These are phyloP conservation scores for Plutella xylostella DNA, from an alignment of 2,888 invertebrate genomes.

Conservation along the genomic window DNA sequence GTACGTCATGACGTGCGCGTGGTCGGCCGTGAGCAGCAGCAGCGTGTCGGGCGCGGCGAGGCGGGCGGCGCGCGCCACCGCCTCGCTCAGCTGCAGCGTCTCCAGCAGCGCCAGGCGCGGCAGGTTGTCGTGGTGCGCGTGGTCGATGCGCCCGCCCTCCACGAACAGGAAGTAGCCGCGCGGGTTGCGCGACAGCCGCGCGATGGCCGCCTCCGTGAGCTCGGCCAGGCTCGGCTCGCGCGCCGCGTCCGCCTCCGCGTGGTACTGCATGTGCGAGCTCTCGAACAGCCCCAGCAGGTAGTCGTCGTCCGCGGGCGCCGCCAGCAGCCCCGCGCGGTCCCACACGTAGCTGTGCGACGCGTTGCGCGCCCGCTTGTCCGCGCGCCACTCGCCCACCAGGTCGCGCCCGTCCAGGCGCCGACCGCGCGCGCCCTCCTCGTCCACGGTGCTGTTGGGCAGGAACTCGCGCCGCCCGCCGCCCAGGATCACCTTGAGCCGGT, in stretches of 20 bases:
- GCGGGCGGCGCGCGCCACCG: constrained; percentile 61
- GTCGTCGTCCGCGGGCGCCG: constrained; percentile 44
- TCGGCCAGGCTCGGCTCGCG: constrained; percentile 73
- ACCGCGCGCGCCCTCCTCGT: constrained; percentile 45
- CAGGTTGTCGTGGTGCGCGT: constrained; percentile 59
- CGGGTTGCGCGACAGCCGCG: constrained; percentile 70
- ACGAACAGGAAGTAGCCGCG: constrained; percentile 85
- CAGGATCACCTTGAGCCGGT: constrained; percentile 23
- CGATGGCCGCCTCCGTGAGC: constrained; percentile 72
- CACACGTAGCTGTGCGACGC: constrained; percentile 45
- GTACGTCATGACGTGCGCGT: constrained; percentile 77
- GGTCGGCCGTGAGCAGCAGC: constrained; percentile 81
- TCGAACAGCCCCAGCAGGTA: constrained; percentile 71
- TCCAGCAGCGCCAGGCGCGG: constrained; percentile 72
- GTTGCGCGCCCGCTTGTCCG: constrained; percentile 22
- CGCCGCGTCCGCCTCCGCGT: constrained; percentile 52
- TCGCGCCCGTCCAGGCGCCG: constrained; percentile 63
- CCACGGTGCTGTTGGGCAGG: constrained; percentile 46
- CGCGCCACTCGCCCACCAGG: constrained; percentile 68
- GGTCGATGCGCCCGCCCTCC: constrained; percentile 76
- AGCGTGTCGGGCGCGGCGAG: constrained; percentile 74
- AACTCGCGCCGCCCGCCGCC: constrained; percentile 74
- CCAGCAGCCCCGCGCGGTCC: constrained; percentile 58
- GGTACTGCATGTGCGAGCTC: constrained; percentile 68
- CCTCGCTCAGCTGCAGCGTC: constrained; percentile 73